Evolutionary conservation across 1,140 invertebrate genomes (phyloP), one percentile per base, ranked within the genome.

Genomic region (Leptopilina clavipes): DNA sequence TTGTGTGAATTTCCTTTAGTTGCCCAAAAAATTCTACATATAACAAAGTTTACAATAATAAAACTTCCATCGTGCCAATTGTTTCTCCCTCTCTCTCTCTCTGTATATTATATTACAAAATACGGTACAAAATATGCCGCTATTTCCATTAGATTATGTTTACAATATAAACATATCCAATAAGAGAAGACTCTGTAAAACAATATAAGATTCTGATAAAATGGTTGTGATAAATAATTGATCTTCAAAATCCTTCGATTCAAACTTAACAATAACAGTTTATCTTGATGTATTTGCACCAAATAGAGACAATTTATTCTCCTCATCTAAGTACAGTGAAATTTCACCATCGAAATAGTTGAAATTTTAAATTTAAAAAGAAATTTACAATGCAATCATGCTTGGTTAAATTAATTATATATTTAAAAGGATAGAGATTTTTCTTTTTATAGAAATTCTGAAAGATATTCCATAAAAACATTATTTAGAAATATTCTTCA

Each of bases 131-230:
- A 31, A 59, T 70, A 75, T 37, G 19, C 14, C 3, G 45, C 22
- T 52, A 17, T 75, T 75, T 40, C 37, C 77, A 86, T 86, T 85
- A 81, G 83, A 85, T 83, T 79, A 83, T 82, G 83, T 86, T 86
- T 85, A 86, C 85, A 18, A 82, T 19, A 84, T 85, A 86, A 86
- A 85, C 84, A 82, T 72, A 82, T 74, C 82, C 83, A 84, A 86
- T 85, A 76, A 70, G 10, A 52, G 70, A 75, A 74, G 48, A 65
- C 59, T 65, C 12, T 9, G 19, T 65, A 65, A 65, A 65, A 65
- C 14, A 65, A 65, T 22, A 31, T 31, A n/a, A 65, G 59, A 65
- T 14, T 31, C 59, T 31, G 59, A 31, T 31, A 31, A 65, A 65
- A 31, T 65, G 25, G 3, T n/a, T 52, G 48, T 17, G 48, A 52